A percentile compares a stretch with the other conserved stretches of the same genome.
Conservation (phyloP, 2,888 invertebrate genomes). For the Scaptomyza flava region DNA sequence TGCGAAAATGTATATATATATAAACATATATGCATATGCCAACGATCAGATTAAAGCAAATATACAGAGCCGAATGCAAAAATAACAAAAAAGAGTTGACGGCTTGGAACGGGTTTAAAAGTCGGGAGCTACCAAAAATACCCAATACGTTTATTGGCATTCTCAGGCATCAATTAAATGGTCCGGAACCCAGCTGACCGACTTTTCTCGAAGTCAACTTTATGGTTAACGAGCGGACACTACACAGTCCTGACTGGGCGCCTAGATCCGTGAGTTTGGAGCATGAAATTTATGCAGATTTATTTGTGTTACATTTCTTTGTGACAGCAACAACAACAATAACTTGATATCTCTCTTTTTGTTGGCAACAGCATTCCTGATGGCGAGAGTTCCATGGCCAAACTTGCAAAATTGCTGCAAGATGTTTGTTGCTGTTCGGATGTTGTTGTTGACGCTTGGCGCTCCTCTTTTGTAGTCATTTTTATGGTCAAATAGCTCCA, state of each 20-base stretch:
- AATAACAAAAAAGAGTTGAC: constrained; percentile 53
- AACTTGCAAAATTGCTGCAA: constrained; percentile 61
- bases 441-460: constrained; percentile 16
- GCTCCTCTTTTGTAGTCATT: constrained; percentile 39
- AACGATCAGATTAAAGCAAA: constrained; percentile 62
- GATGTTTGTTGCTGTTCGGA: constrained; percentile 31
- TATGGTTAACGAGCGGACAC: constrained; percentile 52
- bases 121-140: constrained; percentile 42
- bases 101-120: constrained; percentile 52
- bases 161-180: constrained; percentile 50
- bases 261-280: constrained; percentile 34
- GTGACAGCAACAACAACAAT: constrained; percentile 31
- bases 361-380: constrained; percentile 62
- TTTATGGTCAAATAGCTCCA: constrained; percentile 68
- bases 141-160: constrained; percentile 28
- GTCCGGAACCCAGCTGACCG: constrained; percentile 43
- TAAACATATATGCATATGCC: constrained; percentile 48
- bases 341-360: constrained; percentile 57
- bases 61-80: constrained; percentile 61
- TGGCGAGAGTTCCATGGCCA: constrained; percentile 49
- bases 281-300: constrained; percentile 68
- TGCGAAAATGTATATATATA: constrained; percentile 44
- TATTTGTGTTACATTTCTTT: constrained; percentile 74
- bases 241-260: constrained; percentile 24
- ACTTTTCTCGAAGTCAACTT: constrained; percentile 33